Percentiles rank a stretch among this genome's conserved stretches.
Evolutionary conservation across 2,888 invertebrate genomes (phyloP).

Genomic region (Lasioglossum malachurum): DNA sequence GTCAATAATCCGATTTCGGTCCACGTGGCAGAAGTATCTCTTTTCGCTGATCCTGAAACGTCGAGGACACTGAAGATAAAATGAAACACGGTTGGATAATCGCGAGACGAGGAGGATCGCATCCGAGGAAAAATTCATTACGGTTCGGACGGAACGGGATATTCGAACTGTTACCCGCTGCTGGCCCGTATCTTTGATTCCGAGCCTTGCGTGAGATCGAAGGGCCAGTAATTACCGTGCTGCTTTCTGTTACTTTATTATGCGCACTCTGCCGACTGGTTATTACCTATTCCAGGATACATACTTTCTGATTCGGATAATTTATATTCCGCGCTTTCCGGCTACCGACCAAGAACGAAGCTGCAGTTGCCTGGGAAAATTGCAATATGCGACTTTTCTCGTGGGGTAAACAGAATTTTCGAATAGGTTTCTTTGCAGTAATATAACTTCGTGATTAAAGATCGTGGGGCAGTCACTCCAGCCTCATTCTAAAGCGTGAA

Average conservation of each 20-base stretch:
- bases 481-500: neutral
- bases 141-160: neutral
- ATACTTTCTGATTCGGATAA: neutral
- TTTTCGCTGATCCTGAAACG: neutral
- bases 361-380: neutral
- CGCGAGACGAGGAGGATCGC: neutral
- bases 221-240: neutral
- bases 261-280: neutral
- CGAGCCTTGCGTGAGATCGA: neutral
- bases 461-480: neutral
- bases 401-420: neutral
- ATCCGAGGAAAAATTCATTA: constrained; percentile 1
- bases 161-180: neutral
- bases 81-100: constrained; percentile 4
- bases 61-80: neutral
- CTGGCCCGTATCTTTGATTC: neutral
- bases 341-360: neutral
- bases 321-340: neutral
- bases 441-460: neutral
- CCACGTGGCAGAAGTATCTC: neutral
- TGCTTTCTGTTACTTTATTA: neutral
- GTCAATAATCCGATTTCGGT: neutral
- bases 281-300: neutral
- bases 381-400: neutral
- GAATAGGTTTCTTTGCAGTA: neutral